Evolutionary conservation across 2,888 invertebrate species (phyloP).

Genomic region (Euplexia lucipara): DNA sequence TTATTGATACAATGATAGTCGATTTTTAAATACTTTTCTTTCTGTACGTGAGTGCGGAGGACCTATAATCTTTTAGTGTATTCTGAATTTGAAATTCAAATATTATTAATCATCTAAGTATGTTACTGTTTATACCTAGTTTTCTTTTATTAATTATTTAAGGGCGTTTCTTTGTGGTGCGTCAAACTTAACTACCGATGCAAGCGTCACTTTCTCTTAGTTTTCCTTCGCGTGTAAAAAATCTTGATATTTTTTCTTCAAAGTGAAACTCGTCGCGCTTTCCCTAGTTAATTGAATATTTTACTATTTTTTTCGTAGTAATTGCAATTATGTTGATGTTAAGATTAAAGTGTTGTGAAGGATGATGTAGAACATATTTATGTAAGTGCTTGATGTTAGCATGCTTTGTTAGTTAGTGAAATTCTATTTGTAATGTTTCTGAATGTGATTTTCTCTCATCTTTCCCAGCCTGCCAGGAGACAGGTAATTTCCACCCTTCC

Average conservation of each 20-base stretch:
- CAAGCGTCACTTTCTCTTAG: slow-evolving; percentile 79
- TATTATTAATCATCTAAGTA: background rate
- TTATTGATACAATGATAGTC: slow-evolving; percentile 43
- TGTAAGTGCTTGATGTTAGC: slow-evolving; percentile 76
- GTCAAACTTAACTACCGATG: slow-evolving; percentile 45
- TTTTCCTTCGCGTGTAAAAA: slow-evolving; percentile 89
- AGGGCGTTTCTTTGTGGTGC: slow-evolving; percentile 71
- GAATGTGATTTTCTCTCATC: slow-evolving; percentile 91
- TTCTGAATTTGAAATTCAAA: slow-evolving; percentile 5
- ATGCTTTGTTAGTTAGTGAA: slow-evolving; percentile 85
- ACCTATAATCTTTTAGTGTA: slow-evolving; percentile 1
- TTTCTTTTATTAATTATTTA: slow-evolving; percentile 30
- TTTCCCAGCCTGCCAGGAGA: slow-evolving; percentile 91
- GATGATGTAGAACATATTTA: slow-evolving; percentile 73
- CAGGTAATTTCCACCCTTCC: slow-evolving; percentile 83
- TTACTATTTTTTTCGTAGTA: slow-evolving; percentile 82
- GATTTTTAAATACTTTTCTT: slow-evolving; percentile 12
- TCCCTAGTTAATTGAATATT: slow-evolving; percentile 87
- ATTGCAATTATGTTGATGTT: slow-evolving; percentile 82
- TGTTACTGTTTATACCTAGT: background rate
- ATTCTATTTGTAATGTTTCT: slow-evolving; percentile 89
- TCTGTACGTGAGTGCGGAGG: slow-evolving; percentile 1
- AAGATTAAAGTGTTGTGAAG: slow-evolving; percentile 74
- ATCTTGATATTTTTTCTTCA: slow-evolving; percentile 87
- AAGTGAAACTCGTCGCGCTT: slow-evolving; percentile 86